Evolutionary conservation across 1,140 invertebrate species (phyloP).

Genomic region (Drosophila takahashii): DNA sequence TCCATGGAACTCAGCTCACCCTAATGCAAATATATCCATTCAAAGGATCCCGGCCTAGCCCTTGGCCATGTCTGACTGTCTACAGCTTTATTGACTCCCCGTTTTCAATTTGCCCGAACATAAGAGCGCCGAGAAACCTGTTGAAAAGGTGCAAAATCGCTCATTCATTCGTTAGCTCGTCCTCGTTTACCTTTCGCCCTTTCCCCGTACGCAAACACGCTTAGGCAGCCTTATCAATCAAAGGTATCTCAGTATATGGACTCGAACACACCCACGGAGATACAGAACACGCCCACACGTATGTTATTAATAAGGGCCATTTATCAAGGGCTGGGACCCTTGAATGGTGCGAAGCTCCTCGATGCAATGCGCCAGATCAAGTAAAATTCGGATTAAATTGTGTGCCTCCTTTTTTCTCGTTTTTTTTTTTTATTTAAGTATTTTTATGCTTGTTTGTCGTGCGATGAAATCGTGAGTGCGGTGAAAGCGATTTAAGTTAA

Average conservation of each 20-base stretch:
- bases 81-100: conserved; percentile 75
- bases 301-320: conserved; percentile 79
- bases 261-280: conserved; percentile 17
- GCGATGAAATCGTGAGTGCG: conserved; percentile 30
- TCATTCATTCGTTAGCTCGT: conserved; percentile 52
- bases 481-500: conserved; percentile 48
- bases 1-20: neutral
- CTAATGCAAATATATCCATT: conserved; percentile 13
- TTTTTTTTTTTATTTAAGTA: conserved; percentile 19
- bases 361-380: conserved; percentile 50
- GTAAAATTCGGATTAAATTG: conserved; percentile 60
- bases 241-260: conserved; percentile 58
- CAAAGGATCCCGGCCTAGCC: conserved; percentile 40
- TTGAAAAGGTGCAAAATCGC: conserved; percentile 80
- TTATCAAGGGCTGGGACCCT: conserved; percentile 47
- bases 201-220: conserved; percentile 61
- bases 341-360: conserved; percentile 40
- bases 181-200: conserved; percentile 53
- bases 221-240: conserved; percentile 82
- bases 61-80: conserved; percentile 54
- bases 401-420: conserved; percentile 15
- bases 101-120: conserved; percentile 70
- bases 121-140: conserved; percentile 53
- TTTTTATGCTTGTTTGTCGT: conserved; percentile 40
- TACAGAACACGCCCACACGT: conserved; percentile 48